Conservation (phyloP, 2,113 vertebrate species). For the Echinops telfairi region DNA sequence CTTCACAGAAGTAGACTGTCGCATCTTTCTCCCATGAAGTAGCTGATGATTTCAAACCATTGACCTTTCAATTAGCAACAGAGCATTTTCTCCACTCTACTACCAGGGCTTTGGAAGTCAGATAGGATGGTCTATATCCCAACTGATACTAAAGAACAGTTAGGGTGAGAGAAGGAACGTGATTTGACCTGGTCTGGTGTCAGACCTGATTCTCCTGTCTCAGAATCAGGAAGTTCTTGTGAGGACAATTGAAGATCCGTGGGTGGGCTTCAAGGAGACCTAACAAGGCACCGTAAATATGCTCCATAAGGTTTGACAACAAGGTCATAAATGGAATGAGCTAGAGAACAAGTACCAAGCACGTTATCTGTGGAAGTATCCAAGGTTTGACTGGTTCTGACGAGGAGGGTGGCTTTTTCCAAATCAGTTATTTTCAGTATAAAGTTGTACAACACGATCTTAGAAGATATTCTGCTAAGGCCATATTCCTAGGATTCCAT, state of each 20-base stretch:
- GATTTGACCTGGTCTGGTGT: background rate
- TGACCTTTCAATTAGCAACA: background rate
- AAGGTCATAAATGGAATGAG: constrained; percentile 25
- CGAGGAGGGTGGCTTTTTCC: background rate
- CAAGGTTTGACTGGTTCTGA: constrained; percentile 35
- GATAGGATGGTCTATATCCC: background rate
- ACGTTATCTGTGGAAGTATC: background rate
- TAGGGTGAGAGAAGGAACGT: background rate
- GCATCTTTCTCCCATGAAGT: background rate
- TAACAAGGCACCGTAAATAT: constrained; percentile 20
- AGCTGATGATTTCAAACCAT: background rate
- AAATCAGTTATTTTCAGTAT: background rate
- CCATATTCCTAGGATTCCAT: constrained; percentile 21
- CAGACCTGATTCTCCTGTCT: constrained; percentile 1
- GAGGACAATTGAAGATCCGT: background rate
- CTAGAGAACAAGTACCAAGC: background rate
- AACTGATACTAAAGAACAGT: background rate
- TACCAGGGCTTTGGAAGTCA: background rate
- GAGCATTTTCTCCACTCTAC: background rate
- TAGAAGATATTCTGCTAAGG: background rate
- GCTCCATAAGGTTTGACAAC: constrained; percentile 45
- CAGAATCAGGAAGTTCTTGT: constrained; percentile 48
- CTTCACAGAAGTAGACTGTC: background rate
- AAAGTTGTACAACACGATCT: background rate
- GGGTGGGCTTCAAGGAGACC: constrained; percentile 36